Evolutionary conservation across 2,797 vertebrate genomes (phyloP).

Genomic region (Enteromius fasciolatus): DNA sequence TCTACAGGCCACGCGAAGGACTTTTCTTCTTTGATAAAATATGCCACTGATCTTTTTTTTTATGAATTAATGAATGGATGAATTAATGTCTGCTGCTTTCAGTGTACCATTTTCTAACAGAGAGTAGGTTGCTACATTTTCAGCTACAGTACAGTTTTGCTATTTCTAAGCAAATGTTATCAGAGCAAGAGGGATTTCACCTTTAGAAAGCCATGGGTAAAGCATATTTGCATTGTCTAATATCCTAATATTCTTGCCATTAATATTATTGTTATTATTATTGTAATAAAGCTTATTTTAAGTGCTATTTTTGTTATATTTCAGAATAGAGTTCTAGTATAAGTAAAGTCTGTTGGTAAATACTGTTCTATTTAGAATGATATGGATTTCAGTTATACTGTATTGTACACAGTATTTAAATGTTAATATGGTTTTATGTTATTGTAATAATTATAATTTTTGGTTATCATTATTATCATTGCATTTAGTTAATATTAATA

Average conservation of each 20-base stretch:
- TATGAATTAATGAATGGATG: constrained; percentile 63
- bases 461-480: constrained; percentile 89
- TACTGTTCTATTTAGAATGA: constrained; percentile 98
- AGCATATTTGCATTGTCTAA: constrained; percentile 80
- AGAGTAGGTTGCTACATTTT: constrained; percentile 74
- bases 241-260: constrained; percentile 79
- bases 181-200: constrained; percentile 70
- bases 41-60: constrained; percentile 81
- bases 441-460: constrained; percentile 90
- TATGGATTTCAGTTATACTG: constrained; percentile 91
- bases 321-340: constrained; percentile 98
- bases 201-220: constrained; percentile 75
- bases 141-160: constrained; percentile 67
- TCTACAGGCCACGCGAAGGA: constrained; percentile 66
- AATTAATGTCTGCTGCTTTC: constrained; percentile 78
- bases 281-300: constrained; percentile 86
- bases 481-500: constrained; percentile 91
- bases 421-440: constrained; percentile 94
- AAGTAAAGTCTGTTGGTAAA: constrained; percentile 93
- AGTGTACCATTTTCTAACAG: constrained; percentile 78
- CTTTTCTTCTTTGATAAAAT: constrained; percentile 68
- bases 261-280: constrained; percentile 63
- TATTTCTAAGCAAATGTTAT: constrained; percentile 70
- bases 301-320: constrained; percentile 99
- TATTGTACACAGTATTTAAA: constrained; percentile 94